Evolutionary conservation across 2,113 vertebrate genomes (phyloP).

Genomic region (Caranx melampygus): DNA sequence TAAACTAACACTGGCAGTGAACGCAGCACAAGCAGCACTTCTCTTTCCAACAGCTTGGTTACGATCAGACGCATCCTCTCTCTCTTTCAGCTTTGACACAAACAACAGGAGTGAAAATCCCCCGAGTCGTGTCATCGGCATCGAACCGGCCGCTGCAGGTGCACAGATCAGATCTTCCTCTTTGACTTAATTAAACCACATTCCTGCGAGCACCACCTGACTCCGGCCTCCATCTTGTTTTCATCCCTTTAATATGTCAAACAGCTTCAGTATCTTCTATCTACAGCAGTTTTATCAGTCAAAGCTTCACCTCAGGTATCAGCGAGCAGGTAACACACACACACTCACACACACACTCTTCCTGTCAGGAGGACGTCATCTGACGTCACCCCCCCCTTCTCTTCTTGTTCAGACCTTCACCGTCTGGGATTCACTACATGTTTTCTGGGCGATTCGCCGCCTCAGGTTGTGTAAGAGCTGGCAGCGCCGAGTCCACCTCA

Average conservation of each 20-base stretch:
- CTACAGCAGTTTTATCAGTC: no score
- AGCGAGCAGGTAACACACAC: no score
- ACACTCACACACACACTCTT: not conserved
- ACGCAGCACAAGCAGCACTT: no score
- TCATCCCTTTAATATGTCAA: no score
- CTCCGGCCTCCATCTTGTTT: not conserved
- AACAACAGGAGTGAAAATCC: no score
- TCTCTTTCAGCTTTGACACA: no score
- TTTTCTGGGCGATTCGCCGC: slow-evolving; percentile 6
- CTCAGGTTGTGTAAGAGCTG: slow-evolving; percentile 50
- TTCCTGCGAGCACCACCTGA: slow-evolving; percentile 2
- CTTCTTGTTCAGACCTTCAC: not conserved
- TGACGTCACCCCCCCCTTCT: not conserved
- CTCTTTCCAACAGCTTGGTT: no score
- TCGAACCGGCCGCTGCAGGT: slow-evolving; percentile 13
- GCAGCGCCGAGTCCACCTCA: slow-evolving; percentile 12
- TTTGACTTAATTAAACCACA: slow-evolving; percentile 34
- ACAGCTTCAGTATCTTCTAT: no score
- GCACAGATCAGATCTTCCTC: slow-evolving; percentile 8
- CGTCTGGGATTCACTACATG: not conserved
- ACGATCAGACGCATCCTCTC: no score
- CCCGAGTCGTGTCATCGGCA: not conserved
- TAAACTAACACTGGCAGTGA: no score
- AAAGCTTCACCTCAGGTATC: no score
- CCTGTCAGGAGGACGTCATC: slow-evolving; percentile 5